Evolutionary conservation across 2,113 vertebrate species (phyloP), one percentile per base, ranked within the genome.

Genomic region (Pelusios castaneus): DNA sequence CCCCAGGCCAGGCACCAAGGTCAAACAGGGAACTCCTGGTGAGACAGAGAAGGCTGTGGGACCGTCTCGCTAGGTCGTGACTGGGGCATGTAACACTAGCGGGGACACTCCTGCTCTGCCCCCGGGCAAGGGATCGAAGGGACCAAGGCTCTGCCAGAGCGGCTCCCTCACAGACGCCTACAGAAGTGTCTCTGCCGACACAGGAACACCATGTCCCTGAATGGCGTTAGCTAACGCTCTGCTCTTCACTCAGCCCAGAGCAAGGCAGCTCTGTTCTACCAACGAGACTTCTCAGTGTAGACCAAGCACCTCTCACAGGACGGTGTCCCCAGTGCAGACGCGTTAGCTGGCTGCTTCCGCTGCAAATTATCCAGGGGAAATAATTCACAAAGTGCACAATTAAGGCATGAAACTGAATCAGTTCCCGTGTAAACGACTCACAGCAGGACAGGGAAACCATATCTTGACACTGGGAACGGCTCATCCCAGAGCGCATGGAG

Each of bases 341-440:
- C 24, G 38, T 58, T 3, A 34, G 78, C 17, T 41, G 84, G 90
- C 92, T 82, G 94, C 77, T 95, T 82, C 95, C 87, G 47, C 77
- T 87, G 77, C 80, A 81, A 85, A 85, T 84, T 85, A 88, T 90
- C 90, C 87, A 60, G 13, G 27, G 76, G 94, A 94, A 96, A 92
- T 67, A 89, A 75, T 41, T 95, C 89, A 88, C 88, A 84, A 10
- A 10, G 94, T 75, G 88, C 85, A 93, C 89, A 96, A 96, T 94
- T 93, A 95, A 79, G 78, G 89, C 86, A 93, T 60, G 93, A 92
- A 95, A 89, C 27, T 54, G 95, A 76, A 73, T 94, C 60, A 10
- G 2, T 43, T 87, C 95, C 87, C 90, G 88, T 84, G 87, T 31
- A 82, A 80, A 82, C 78, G 58, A 80, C 89, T 41, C 83, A 73